Evolutionary conservation across 2,113 vertebrate species (phyloP).

Genomic region (Herpailurus yagouaroundi): DNA sequence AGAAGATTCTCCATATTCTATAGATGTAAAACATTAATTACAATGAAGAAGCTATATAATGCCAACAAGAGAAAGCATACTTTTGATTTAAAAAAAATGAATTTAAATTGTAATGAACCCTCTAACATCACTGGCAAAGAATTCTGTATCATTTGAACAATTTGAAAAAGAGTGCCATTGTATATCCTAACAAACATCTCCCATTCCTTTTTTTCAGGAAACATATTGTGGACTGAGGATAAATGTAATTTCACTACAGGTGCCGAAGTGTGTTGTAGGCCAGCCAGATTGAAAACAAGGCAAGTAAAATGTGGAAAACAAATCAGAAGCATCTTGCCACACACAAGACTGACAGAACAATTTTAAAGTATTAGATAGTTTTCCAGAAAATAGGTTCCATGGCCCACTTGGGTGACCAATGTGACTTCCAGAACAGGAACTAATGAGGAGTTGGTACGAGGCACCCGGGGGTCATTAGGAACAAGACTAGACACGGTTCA

Average conservation of each 20-base stretch:
- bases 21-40: background rate
- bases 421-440: background rate
- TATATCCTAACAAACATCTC: conserved; percentile 3
- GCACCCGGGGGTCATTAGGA: background rate
- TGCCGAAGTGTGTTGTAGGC: background rate
- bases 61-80: conserved; percentile 42
- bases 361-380: background rate
- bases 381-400: conserved; percentile 16
- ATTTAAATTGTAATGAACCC: conserved; percentile 26
- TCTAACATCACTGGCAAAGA: background rate
- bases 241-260: conserved; percentile 53
- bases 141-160: conserved; percentile 24
- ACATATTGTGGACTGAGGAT: conserved; percentile 20
- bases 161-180: conserved; percentile 43
- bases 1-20: background rate
- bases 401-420: background rate
- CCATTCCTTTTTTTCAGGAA: conserved; percentile 15
- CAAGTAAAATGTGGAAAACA: conserved; percentile 35
- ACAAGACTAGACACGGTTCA: background rate
- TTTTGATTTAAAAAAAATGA: conserved; percentile 46
- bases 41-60: background rate
- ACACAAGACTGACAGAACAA: background rate
- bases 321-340: background rate
- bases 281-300: conserved; percentile 35
- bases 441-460: background rate